A percentile compares a stretch with the other conserved stretches of the same genome.
Evolutionary conservation across 23 tunicate genomes (phyloP).

Genomic region (Styela clava): DNA sequence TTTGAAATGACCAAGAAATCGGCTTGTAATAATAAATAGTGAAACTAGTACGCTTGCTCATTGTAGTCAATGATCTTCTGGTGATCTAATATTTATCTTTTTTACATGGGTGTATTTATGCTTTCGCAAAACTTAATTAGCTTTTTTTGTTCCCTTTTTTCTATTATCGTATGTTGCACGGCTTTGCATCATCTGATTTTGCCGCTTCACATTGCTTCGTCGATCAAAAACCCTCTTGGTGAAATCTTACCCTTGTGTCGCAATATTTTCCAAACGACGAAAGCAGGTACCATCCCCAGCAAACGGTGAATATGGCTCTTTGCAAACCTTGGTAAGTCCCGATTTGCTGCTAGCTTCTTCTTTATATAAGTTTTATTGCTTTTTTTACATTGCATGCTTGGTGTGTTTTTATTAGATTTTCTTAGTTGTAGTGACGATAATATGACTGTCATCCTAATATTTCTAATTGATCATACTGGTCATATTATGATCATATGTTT

Average conservation of each 20-base stretch:
- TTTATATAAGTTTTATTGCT: background rate
- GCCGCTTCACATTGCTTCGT: conserved; percentile 6
- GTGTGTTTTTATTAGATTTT: too few species aligned
- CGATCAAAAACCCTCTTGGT: background rate
- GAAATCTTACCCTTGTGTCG: background rate
- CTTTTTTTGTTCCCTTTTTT: background rate
- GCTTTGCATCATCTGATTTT: conserved; percentile 28
- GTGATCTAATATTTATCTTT: too few species aligned
- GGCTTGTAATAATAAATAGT: too few species aligned
- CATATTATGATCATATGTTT: too few species aligned
- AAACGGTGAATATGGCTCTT: background rate
- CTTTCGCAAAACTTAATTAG: too few species aligned
- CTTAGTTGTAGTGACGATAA: too few species aligned
- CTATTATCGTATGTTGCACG: conserved; percentile 24
- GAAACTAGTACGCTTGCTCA: too few species aligned
- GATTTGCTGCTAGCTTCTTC: background rate
- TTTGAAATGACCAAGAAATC: too few species aligned
- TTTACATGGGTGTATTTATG: too few species aligned
- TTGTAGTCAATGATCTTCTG: too few species aligned
- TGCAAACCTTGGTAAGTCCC: background rate
- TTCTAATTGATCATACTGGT: too few species aligned
- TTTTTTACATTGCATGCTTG: background rate
- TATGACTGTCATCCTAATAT: too few species aligned
- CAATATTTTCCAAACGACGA: background rate
- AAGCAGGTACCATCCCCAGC: background rate